These are phyloP conservation scores for Xanthia togata DNA, from an alignment of 2,888 invertebrate genomes.

Conservation along the genomic window DNA sequence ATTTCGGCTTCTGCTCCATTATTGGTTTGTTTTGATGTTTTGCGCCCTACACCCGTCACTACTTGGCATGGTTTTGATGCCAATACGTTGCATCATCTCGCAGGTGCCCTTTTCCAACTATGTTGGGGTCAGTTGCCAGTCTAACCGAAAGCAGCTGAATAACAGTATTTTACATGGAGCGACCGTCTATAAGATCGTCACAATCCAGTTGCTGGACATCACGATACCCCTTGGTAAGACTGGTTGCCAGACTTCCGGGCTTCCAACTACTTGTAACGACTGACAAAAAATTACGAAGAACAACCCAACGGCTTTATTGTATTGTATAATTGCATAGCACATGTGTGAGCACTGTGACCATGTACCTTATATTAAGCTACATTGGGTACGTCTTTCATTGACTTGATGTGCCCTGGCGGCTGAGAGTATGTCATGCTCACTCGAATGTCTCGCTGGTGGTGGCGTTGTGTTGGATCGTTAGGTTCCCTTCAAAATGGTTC, in stretches of 20 bases:
- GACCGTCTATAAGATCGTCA: not conserved
- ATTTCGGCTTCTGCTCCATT: slow-evolving; percentile 24
- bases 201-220: not conserved
- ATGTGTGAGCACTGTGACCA: no score
- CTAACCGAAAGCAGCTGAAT: not conserved
- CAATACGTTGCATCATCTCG: not conserved
- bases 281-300: not conserved
- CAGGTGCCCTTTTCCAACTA: not conserved
- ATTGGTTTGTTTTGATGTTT: slow-evolving; percentile 28
- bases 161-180: not conserved
- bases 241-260: not conserved
- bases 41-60: not conserved
- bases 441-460: no score
- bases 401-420: no score
- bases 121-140: not conserved
- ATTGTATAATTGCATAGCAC: no score
- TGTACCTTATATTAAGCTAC: no score
- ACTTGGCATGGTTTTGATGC: not conserved
- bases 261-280: not conserved
- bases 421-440: no score
- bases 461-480: no score
- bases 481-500: no score
- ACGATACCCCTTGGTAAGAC: not conserved
- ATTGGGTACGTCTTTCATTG: no score
- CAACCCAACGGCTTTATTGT: no score